A percentile compares a stretch with the other conserved stretches of the same genome.
These are phyloP conservation scores for Polypterus bichir DNA, from an alignment of 2,113 vertebrate species.

Conservation along the genomic window DNA sequence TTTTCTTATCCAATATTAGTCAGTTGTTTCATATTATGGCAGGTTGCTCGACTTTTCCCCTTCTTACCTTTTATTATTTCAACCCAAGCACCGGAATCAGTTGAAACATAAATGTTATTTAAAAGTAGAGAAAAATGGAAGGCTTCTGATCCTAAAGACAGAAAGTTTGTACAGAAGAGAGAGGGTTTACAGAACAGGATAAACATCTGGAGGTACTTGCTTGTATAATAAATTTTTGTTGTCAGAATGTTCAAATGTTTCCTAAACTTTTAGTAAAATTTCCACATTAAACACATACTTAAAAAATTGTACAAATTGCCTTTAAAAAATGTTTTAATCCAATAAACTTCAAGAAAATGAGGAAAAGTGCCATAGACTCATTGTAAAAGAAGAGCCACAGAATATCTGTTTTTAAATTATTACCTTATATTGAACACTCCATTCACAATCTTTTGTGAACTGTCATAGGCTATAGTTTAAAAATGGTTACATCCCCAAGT, in stretches of 20 bases:
- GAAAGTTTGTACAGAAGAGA: not conserved
- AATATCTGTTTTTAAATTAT: too few species aligned
- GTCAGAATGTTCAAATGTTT: not conserved
- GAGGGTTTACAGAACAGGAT: not conserved
- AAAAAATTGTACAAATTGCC: too few species aligned
- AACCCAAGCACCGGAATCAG: not conserved
- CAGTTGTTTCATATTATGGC: too few species aligned
- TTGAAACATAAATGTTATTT: not conserved
- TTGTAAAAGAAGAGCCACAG: too few species aligned
- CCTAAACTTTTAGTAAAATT: not conserved
- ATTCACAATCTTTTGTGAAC: too few species aligned
- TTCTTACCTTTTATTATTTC: not conserved
- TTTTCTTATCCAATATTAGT: not conserved
- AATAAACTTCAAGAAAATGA: too few species aligned
- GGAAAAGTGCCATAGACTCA: too few species aligned
- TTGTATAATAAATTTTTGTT: not conserved
- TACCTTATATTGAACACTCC: too few species aligned
- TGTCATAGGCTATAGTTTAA: too few species aligned
- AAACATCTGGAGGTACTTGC: not conserved
- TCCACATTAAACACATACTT: too few species aligned
- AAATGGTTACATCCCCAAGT: not conserved
- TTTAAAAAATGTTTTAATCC: too few species aligned
- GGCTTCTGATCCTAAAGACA: too few species aligned
- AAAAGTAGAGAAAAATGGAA: not conserved
- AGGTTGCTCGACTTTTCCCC: not conserved